Percentiles rank a stretch among this genome's conserved stretches.
phyloP scores from a whole-genome alignment of 2,888 invertebrate genomes.

The Cecidostiba fungosa region DNA sequence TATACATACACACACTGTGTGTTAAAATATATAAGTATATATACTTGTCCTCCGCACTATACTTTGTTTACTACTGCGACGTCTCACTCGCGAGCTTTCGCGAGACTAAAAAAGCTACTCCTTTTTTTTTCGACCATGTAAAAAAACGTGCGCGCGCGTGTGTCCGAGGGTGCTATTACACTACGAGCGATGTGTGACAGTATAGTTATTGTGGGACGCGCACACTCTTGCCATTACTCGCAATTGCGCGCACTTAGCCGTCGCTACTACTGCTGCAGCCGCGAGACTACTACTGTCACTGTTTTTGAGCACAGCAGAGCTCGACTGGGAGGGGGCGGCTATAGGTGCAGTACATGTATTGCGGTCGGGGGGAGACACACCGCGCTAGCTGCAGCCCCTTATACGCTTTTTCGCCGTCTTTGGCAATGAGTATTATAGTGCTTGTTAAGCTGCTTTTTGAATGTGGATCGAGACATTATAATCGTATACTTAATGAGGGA shows the following conservation, averaged over 20 bases:
- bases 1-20: too few species aligned
- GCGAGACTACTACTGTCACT: background rate
- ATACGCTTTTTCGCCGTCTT: background rate
- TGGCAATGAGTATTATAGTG: background rate
- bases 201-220: slow-evolving; percentile 2
- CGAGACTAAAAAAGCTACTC: background rate
- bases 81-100: background rate
- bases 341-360: background rate
- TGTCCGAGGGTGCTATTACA: too few species aligned
- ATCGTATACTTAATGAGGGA: too few species aligned
- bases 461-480: background rate
- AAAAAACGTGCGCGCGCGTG: background rate
- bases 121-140: background rate
- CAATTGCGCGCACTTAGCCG: slow-evolving; percentile 40
- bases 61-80: background rate
- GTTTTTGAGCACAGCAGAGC: background rate
- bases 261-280: background rate
- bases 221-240: slow-evolving; percentile 44
- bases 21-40: too few species aligned
- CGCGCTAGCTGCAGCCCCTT: background rate
- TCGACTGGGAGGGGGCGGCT: background rate
- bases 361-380: background rate
- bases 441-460: background rate
- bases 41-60: background rate
- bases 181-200: too few species aligned